These are phyloP conservation scores for Stenoptilia bipunctidactyla DNA, from an alignment of 2,888 invertebrate genomes.

Conservation along the genomic window DNA sequence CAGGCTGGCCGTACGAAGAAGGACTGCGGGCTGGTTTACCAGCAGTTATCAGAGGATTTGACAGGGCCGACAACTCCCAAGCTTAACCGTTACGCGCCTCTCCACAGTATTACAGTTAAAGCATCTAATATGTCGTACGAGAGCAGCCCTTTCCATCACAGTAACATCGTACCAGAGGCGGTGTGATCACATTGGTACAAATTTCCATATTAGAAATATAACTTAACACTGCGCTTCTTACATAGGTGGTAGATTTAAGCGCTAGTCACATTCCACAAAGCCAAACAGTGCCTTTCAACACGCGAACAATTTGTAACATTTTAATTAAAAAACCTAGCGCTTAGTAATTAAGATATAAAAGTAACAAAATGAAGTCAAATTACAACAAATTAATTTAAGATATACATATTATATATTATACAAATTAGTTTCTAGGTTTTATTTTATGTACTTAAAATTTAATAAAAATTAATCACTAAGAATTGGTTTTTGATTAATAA, in stretches of 20 bases:
- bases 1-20: constrained; percentile 72
- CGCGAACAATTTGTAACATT: constrained; percentile 40
- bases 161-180: constrained; percentile 73
- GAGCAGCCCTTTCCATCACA: constrained; percentile 75
- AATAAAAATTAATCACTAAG: constrained; percentile 63
- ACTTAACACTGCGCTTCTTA: constrained; percentile 11
- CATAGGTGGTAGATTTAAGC: constrained; percentile 61
- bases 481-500: constrained; percentile 23
- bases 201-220: constrained; percentile 28
- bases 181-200: constrained; percentile 50
- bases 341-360: constrained; percentile 41
- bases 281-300: constrained; percentile 46
- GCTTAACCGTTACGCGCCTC: constrained; percentile 74
- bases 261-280: constrained; percentile 40
- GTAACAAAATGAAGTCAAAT: constrained; percentile 67
- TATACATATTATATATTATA: constrained; percentile 71
- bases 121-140: constrained; percentile 68
- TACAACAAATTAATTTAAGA: constrained; percentile 70
- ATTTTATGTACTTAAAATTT: constrained; percentile 70
- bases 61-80: constrained; percentile 78
- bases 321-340: constrained; percentile 44
- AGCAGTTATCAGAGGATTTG: constrained; percentile 83
- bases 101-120: constrained; percentile 58
- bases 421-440: constrained; percentile 68
- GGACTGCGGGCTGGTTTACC: constrained; percentile 82